Conservation (phyloP, 2,888 invertebrate species). For the Cantharis nigra region DNA sequence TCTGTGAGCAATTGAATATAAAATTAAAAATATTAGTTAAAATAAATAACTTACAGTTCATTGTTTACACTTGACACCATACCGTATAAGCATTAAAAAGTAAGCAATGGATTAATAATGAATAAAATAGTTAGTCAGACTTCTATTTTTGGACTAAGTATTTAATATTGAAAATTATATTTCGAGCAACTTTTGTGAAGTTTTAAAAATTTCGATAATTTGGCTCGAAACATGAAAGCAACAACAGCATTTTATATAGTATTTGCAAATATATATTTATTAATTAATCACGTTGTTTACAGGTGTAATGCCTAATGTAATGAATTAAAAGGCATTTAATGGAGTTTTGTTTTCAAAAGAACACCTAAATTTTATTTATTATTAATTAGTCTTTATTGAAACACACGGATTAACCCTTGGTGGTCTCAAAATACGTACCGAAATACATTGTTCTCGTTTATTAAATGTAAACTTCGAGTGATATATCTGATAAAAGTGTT, state of each 20-base stretch:
- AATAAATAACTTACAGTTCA: background rate
- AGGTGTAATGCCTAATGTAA: background rate
- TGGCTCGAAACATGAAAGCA: background rate
- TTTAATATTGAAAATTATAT: background rate
- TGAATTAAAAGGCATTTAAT: background rate
- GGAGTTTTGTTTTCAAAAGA: background rate
- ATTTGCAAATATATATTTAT: background rate
- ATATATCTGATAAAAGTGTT: background rate
- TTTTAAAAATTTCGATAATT: background rate
- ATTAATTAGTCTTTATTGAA: background rate
- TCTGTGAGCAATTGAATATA: background rate
- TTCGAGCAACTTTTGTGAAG: background rate
- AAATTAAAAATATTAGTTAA: background rate
- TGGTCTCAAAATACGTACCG: background rate
- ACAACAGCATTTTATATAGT: background rate
- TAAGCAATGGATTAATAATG: background rate
- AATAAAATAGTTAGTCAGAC: background rate
- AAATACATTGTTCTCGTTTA: background rate
- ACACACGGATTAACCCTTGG: background rate
- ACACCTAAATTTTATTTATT: background rate
- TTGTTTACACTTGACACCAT: background rate
- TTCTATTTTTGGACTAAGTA: background rate
- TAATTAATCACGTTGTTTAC: background rate
- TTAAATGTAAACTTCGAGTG: background rate
- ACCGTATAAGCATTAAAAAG: background rate